Percentiles rank a stretch among this genome's conserved stretches.
Conservation (phyloP, 2,888 invertebrate genomes). For the Platycheirus albimanus region DNA sequence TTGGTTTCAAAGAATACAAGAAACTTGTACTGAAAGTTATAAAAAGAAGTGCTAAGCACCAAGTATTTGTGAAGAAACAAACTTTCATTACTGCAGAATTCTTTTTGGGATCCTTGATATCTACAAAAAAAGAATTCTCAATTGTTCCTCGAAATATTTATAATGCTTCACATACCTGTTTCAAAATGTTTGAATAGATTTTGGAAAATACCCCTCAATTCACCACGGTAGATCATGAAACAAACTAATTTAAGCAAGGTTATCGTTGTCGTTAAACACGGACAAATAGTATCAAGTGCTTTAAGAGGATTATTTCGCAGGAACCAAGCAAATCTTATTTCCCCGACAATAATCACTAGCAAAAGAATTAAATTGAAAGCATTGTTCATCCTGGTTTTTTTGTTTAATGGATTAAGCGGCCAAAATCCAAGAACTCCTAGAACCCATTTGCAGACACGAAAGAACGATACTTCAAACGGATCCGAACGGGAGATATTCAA, state of each 20-base stretch:
- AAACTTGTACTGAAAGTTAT: not conserved
- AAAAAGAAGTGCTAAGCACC: not conserved
- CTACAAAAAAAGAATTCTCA: not conserved
- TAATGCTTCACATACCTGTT: too few species aligned
- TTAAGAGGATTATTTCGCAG: not conserved
- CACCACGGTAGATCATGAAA: conserved; percentile 1
- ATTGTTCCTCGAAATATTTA: too few species aligned
- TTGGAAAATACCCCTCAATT: not conserved
- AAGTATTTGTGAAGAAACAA: not conserved
- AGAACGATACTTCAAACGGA: conserved; percentile 5
- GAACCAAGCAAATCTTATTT: conserved; percentile 13
- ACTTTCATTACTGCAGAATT: not conserved
- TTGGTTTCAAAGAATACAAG: not conserved
- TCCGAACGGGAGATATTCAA: not conserved
- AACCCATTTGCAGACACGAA: conserved; percentile 15
- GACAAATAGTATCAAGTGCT: not conserved
- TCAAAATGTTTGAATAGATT: not conserved
- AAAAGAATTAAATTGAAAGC: not conserved
- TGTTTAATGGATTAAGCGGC: not conserved
- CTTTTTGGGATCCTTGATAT: not conserved
- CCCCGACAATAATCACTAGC: not conserved
- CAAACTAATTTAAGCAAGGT: conserved; percentile 27
- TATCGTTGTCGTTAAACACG: conserved; percentile 1
- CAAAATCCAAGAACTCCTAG: conserved; percentile 14
- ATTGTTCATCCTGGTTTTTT: not conserved